phyloP scores from a whole-genome alignment of 2,888 invertebrate genomes.

The Heliconius cydno region DNA sequence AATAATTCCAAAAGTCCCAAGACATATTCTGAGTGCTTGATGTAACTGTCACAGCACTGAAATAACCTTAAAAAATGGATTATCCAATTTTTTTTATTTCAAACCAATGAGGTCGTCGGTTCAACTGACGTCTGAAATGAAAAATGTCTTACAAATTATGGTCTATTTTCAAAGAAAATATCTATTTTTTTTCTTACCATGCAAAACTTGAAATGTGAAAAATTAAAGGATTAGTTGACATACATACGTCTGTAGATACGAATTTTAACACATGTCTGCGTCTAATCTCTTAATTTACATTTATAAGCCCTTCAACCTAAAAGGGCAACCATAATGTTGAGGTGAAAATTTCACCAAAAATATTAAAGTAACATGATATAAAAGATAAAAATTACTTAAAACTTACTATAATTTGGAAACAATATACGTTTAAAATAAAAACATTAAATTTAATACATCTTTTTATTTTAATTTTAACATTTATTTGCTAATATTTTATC shows the following conservation, averaged over 20 bases:
- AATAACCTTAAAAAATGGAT: too few relatives aligned
- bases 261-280: slow-evolving; percentile 5
- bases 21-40: too few relatives aligned
- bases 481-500: too few relatives aligned
- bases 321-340: slow-evolving; percentile 15
- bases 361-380: not conserved
- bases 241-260: not conserved
- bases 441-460: not conserved
- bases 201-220: not conserved
- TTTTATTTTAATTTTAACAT: not conserved
- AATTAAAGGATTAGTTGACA: not conserved
- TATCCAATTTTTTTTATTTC: too few relatives aligned
- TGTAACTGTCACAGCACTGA: too few relatives aligned
- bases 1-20: too few relatives aligned
- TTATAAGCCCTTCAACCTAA: slow-evolving; percentile 12
- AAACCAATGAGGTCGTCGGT: too few relatives aligned
- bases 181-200: not conserved
- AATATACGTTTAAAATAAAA: not conserved
- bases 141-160: too few relatives aligned
- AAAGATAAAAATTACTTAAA: not conserved
- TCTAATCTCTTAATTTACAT: slow-evolving; percentile 21
- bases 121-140: too few relatives aligned
- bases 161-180: too few relatives aligned
- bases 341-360: not conserved
- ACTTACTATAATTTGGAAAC: not conserved